Percentiles rank a stretch among this genome's conserved stretches.
Conservation (phyloP, 2,797 vertebrate genomes). For the Chrysocyon brachyurus region DNA sequence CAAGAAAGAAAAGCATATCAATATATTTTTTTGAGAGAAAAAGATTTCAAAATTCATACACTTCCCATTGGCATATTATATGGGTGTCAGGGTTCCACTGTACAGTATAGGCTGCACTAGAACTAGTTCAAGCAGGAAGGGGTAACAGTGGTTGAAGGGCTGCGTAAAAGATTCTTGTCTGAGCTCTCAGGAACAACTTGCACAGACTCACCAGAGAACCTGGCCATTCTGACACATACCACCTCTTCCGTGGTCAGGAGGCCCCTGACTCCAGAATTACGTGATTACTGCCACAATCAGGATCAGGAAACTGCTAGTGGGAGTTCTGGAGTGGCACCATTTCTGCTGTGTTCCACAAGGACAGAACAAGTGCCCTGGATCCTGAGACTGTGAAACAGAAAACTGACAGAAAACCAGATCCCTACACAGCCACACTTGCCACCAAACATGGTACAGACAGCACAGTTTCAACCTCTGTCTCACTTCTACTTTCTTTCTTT, state of each 20-base stretch:
- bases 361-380: neutral
- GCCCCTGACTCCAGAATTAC: neutral
- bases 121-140: slow-evolving; percentile 1
- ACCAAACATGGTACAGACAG: neutral
- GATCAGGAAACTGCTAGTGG: neutral
- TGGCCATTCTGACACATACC: neutral
- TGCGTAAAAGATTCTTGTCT: neutral
- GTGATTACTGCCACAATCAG: neutral
- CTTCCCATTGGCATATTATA: neutral
- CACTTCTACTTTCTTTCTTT: neutral
- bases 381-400: neutral
- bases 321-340: neutral
- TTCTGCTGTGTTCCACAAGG: neutral
- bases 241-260: neutral
- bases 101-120: neutral
- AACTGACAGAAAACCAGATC: neutral
- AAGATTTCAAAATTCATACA: neutral
- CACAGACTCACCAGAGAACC: neutral
- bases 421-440: neutral
- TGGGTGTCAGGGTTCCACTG: neutral
- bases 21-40: neutral
- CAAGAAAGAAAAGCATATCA: neutral
- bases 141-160: neutral
- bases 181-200: neutral
- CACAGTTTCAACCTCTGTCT: neutral